Percentiles rank a stretch among this genome's conserved stretches.
Conservation (phyloP, 2,113 vertebrate genomes). For the Noturus placidus region DNA sequence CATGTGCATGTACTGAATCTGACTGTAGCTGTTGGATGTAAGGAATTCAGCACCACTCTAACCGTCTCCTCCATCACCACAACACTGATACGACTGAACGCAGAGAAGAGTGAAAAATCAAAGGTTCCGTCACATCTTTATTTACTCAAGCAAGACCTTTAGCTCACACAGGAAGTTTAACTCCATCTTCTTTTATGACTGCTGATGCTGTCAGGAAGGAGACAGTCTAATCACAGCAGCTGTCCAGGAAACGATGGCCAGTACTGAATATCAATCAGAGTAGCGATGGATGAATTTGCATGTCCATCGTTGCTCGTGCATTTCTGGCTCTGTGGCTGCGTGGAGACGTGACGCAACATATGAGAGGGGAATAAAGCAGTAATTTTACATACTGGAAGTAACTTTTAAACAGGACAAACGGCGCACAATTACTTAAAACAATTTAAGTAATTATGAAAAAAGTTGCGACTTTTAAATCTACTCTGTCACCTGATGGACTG, state of each 20-base stretch:
- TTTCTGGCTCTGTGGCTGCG: background rate
- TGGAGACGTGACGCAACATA: background rate
- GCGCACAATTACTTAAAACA: too few species aligned
- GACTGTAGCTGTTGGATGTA: background rate
- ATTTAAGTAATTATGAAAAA: too few species aligned
- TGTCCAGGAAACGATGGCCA: constrained; percentile 26
- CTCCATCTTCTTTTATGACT: constrained; percentile 58
- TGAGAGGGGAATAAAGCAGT: background rate
- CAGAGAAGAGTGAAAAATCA: constrained; percentile 54
- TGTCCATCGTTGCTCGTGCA: background rate
- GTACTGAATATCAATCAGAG: background rate
- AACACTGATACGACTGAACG: constrained; percentile 50
- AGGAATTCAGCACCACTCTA: background rate
- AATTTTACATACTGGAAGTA: background rate
- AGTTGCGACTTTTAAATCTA: too few species aligned
- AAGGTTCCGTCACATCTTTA: constrained; percentile 56
- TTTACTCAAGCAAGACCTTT: constrained; percentile 67
- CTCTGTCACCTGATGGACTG: too few species aligned
- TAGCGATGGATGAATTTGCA: background rate
- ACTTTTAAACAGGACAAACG: background rate
- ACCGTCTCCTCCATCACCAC: constrained; percentile 34
- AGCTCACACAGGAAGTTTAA: constrained; percentile 35
- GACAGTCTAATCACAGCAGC: constrained; percentile 53
- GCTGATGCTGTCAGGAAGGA: constrained; percentile 39
- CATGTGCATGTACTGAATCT: too few species aligned